Evolutionary conservation across 1,140 invertebrate species (phyloP).

Genomic region (Drosophila funebris): DNA sequence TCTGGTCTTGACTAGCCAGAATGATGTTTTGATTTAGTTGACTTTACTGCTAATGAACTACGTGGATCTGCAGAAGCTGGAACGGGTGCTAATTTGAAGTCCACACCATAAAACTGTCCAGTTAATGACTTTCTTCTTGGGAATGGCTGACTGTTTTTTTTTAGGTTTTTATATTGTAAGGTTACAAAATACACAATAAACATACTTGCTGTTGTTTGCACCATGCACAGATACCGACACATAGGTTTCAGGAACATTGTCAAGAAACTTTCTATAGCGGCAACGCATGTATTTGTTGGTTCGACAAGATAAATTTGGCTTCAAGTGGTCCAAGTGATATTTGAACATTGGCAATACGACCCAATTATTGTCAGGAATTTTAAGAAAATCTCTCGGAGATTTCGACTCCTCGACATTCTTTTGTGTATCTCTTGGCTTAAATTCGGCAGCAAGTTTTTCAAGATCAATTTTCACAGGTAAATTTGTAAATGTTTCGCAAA

Average conservation of each 20-base stretch:
- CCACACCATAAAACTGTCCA: constrained; percentile 68
- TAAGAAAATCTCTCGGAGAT: constrained; percentile 36
- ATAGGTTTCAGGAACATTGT: constrained; percentile 55
- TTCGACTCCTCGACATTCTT: constrained; percentile 14
- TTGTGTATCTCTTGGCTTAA: constrained; percentile 34
- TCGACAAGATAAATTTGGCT: constrained; percentile 37
- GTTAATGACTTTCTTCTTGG: constrained; percentile 63
- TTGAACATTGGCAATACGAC: constrained; percentile 58
- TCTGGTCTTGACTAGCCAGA: background rate
- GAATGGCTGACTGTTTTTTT: constrained; percentile 53
- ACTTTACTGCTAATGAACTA: background rate
- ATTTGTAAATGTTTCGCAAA: constrained; percentile 63
- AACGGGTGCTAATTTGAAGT: constrained; percentile 68
- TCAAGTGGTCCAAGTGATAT: constrained; percentile 58
- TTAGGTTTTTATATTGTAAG: no score
- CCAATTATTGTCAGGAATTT: constrained; percentile 50
- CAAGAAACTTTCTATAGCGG: constrained; percentile 53
- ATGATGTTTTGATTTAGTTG: background rate
- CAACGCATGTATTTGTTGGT: constrained; percentile 47
- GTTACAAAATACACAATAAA: background rate
- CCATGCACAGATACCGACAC: constrained; percentile 40
- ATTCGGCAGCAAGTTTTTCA: constrained; percentile 46
- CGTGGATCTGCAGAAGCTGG: constrained; percentile 49
- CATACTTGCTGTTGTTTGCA: constrained; percentile 24
- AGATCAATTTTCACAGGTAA: constrained; percentile 60